These are phyloP conservation scores for Isurus oxyrinchus DNA, from an alignment of 2,113 vertebrate species.

Conservation along the genomic window DNA sequence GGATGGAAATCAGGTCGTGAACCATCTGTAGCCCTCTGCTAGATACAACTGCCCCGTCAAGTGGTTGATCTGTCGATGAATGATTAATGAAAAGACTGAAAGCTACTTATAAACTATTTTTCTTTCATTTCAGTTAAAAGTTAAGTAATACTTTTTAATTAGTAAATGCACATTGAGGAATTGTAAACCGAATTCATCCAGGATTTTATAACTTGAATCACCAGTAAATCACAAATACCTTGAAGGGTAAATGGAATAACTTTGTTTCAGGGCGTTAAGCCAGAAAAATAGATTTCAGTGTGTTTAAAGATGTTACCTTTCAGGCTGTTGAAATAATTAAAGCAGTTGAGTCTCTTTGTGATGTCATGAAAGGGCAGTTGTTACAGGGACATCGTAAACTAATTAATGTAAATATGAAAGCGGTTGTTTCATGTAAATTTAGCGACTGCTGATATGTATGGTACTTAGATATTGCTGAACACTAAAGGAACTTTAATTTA, in stretches of 20 bases:
- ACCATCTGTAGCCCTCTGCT: neutral
- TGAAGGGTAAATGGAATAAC: neutral
- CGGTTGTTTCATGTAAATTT: neutral
- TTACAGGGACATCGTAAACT: neutral
- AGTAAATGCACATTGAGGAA: neutral
- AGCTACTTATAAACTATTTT: too few relatives aligned
- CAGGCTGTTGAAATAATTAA: slow-evolving; percentile 5
- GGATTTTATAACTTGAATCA: neutral
- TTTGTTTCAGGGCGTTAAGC: neutral
- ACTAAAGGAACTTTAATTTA: neutral
- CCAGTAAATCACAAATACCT: neutral
- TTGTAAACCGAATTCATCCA: neutral
- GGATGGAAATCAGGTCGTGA: neutral
- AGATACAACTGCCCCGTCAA: neutral
- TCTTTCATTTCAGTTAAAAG: neutral
- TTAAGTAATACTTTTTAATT: neutral
- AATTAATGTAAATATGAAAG: neutral
- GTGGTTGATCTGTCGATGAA: neutral
- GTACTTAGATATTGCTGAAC: neutral
- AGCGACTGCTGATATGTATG: neutral
- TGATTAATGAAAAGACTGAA: neutral
- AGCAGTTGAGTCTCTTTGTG: slow-evolving; percentile 17
- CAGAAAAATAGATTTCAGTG: neutral
- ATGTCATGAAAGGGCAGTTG: slow-evolving; percentile 27
- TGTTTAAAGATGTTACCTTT: neutral